Evolutionary conservation across 2,888 invertebrate species (phyloP).

Genomic region (Drosophila niveifrons): DNA sequence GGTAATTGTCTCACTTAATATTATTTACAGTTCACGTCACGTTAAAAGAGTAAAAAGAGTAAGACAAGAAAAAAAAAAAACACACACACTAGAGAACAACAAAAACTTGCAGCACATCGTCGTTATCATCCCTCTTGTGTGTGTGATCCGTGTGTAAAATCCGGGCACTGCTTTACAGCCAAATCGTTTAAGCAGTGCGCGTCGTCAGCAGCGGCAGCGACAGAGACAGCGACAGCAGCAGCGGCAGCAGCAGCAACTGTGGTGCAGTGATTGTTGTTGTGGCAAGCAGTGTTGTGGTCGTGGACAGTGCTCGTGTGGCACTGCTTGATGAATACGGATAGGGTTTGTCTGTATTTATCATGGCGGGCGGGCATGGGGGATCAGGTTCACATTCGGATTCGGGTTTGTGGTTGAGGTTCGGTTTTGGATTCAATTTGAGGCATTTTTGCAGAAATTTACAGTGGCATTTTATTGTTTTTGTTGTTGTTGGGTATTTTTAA

Average conservation of each 20-base stretch:
- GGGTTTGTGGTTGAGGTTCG: constrained; percentile 5
- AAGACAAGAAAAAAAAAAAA: constrained; percentile 23
- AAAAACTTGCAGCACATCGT: constrained; percentile 24
- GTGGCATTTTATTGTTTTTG: constrained; percentile 29
- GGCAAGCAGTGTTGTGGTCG: constrained; percentile 51
- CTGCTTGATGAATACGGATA: constrained; percentile 53
- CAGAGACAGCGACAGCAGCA: constrained; percentile 26
- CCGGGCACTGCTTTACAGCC: constrained; percentile 32
- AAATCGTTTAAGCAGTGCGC: constrained; percentile 55
- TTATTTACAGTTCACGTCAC: constrained; percentile 49
- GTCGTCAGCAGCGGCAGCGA: constrained; percentile 39
- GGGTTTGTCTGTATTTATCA: constrained; percentile 57
- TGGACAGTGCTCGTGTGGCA: constrained; percentile 35
- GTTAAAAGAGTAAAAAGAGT: constrained; percentile 25
- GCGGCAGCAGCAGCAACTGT: constrained; percentile 39
- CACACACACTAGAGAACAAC: constrained; percentile 9
- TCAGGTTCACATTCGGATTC: constrained; percentile 21
- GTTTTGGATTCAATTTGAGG: constrained; percentile 7
- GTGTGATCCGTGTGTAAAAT: constrained; percentile 16
- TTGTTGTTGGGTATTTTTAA: constrained; percentile 29
- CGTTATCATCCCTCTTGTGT: constrained; percentile 22
- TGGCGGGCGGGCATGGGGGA: neutral
- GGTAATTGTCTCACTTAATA: constrained; percentile 34
- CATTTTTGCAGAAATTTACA: constrained; percentile 38
- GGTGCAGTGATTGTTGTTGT: constrained; percentile 40